Conservation (phyloP, 2,888 invertebrate genomes). For the Sarcophaga caerulescens region DNA sequence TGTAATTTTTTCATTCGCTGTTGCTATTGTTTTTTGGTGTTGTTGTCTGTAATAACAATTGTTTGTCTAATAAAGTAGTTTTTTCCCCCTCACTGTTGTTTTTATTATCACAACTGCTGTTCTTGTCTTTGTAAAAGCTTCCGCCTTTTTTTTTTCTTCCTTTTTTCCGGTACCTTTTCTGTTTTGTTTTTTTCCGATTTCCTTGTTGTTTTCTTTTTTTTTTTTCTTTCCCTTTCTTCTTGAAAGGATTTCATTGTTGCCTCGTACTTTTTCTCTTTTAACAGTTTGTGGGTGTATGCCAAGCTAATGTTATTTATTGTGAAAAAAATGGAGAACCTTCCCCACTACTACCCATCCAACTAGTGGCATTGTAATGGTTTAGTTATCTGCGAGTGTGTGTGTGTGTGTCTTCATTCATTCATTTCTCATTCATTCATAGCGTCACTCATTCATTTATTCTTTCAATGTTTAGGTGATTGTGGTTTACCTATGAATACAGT, state of each 20-base stretch:
- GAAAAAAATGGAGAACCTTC: neutral
- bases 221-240: neutral
- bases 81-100: neutral
- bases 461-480: constrained; percentile 53
- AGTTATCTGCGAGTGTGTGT: neutral
- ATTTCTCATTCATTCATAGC: constrained; percentile 22
- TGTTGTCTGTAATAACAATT: constrained; percentile 55
- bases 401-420: neutral
- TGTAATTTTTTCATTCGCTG: constrained; percentile 31
- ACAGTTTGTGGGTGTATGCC: constrained; percentile 6
- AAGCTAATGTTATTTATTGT: neutral
- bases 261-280: constrained; percentile 16
- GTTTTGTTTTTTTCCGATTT: neutral
- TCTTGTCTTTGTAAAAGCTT: constrained; percentile 26
- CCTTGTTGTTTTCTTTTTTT: neutral
- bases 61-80: constrained; percentile 49
- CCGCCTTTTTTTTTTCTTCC: constrained; percentile 44
- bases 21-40: constrained; percentile 13
- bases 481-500: constrained; percentile 53
- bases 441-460: constrained; percentile 15
- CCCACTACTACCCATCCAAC: neutral
- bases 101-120: neutral
- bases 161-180: constrained; percentile 14
- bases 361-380: constrained; percentile 20
- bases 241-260: neutral